These are phyloP conservation scores for Xiphias gladius DNA, from an alignment of 2,113 vertebrate species.

Conservation along the genomic window DNA sequence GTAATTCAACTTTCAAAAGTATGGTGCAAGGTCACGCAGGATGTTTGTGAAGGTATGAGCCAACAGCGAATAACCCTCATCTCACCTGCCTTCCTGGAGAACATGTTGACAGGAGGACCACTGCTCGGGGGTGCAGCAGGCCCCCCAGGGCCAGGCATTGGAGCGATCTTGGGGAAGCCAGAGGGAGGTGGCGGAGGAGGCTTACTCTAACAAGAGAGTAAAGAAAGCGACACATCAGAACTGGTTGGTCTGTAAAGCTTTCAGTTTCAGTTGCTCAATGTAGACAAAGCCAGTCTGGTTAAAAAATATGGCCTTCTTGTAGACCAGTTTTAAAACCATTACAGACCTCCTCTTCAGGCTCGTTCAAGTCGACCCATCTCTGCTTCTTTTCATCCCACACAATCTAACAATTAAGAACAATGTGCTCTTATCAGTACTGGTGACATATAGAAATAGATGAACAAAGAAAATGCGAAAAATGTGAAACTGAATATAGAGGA, in stretches of 20 bases:
- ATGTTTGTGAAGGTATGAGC: neutral
- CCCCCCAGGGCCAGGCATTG: slow-evolving; percentile 76
- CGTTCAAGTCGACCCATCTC: slow-evolving; percentile 94
- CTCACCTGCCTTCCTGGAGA: slow-evolving; percentile 96
- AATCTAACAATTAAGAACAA: slow-evolving; percentile 85
- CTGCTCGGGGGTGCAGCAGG: slow-evolving; percentile 73
- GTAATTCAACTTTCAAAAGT: neutral
- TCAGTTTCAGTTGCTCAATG: neutral
- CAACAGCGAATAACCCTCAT: neutral
- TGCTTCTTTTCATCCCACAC: slow-evolving; percentile 96
- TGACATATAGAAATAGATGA: neutral
- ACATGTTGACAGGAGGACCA: slow-evolving; percentile 89
- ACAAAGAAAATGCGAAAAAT: neutral
- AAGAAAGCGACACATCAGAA: slow-evolving; percentile 9
- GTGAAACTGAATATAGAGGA: neutral
- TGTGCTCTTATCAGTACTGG: neutral
- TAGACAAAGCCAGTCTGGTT: neutral
- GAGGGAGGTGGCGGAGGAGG: slow-evolving; percentile 92
- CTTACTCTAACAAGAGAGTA: slow-evolving; percentile 85
- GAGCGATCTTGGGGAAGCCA: slow-evolving; percentile 86
- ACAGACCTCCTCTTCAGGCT: slow-evolving; percentile 95
- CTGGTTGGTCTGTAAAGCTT: neutral
- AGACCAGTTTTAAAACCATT: neutral
- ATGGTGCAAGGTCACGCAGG: neutral
- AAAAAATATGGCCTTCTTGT: neutral